Conservation (phyloP, 2,797 vertebrate species). For the Pipistrellus pipistrellus region DNA sequence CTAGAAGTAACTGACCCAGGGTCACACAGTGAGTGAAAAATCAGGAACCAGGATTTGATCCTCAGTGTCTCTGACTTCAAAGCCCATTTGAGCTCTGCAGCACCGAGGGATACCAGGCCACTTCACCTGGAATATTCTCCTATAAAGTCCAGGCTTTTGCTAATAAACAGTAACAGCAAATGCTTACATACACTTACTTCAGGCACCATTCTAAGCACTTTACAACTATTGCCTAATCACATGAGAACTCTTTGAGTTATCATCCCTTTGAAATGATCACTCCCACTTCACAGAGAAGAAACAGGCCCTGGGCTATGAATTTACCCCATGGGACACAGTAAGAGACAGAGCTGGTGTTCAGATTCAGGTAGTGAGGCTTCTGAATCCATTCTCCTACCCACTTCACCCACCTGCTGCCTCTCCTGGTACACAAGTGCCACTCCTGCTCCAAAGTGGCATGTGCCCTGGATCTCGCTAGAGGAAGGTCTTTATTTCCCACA, state of each 20-base stretch:
- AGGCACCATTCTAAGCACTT: neutral
- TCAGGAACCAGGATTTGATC: neutral
- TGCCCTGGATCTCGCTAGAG: neutral
- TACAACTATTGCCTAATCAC: neutral
- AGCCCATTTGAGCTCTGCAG: neutral
- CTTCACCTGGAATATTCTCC: neutral
- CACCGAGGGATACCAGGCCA: neutral
- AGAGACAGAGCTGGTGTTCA: neutral
- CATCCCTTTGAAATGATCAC: neutral
- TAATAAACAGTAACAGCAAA: neutral
- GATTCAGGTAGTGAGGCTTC: neutral
- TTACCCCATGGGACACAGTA: neutral
- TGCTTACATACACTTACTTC: neutral
- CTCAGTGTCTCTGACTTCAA: neutral
- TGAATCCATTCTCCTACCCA: neutral
- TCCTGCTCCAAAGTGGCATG: neutral
- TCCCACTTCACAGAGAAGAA: neutral
- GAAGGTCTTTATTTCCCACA: neutral
- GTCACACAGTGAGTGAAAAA: neutral
- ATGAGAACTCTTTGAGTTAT: neutral
- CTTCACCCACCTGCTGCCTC: neutral
- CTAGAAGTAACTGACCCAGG: neutral
- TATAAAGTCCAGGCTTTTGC: neutral
- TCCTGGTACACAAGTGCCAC: neutral
- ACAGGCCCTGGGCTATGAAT: neutral